Evolutionary conservation across 2,888 invertebrate species (phyloP).

Genomic region (Rhimphoctona megacephalus): DNA sequence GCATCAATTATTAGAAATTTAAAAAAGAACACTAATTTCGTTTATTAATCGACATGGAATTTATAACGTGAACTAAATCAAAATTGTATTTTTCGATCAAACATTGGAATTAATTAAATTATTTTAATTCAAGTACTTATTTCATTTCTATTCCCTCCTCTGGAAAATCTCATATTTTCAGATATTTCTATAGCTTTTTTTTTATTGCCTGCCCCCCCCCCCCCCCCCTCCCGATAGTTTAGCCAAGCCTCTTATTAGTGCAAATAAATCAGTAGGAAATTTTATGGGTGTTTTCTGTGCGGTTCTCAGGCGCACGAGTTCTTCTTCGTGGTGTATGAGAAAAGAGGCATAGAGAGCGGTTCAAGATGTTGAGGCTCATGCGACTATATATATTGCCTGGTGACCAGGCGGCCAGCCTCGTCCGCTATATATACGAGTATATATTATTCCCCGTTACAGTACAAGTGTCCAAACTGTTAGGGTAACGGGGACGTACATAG

Average conservation of each 20-base stretch:
- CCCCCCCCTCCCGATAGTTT: neutral
- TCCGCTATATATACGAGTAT: conserved; percentile 27
- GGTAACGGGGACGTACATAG: conserved; percentile 68
- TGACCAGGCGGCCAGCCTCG: conserved; percentile 45
- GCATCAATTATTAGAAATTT: neutral
- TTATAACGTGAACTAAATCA: no score
- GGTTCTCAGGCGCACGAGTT: conserved; percentile 1
- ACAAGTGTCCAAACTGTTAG: conserved; percentile 70
- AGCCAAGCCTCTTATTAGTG: neutral
- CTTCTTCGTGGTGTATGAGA: conserved; percentile 42
- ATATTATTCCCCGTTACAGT: conserved; percentile 61
- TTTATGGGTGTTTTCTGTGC: neutral
- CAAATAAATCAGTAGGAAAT: neutral
- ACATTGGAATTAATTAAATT: neutral
- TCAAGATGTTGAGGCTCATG: conserved; percentile 36
- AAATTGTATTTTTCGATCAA: no score
- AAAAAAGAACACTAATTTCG: neutral
- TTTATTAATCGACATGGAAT: neutral
- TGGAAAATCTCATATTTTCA: neutral
- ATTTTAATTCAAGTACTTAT: neutral
- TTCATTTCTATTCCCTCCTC: neutral
- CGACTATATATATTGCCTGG: conserved; percentile 50
- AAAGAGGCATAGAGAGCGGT: conserved; percentile 14
- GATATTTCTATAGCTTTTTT: neutral
- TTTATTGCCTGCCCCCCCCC: no score